phyloP scores from a whole-genome alignment of 2,113 vertebrate genomes.

The Columba janthina region DNA sequence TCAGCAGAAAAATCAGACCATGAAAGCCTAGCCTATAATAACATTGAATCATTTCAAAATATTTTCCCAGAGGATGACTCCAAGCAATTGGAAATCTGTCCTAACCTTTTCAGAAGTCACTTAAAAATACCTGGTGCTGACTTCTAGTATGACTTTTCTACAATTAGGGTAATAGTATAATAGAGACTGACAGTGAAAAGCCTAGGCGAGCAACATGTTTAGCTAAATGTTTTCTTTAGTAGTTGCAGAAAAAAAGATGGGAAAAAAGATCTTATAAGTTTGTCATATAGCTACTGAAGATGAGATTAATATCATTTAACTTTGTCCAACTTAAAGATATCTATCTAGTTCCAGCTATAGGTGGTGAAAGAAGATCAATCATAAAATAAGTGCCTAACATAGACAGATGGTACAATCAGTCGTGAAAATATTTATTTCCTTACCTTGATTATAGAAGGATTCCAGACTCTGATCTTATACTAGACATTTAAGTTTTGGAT shows the following conservation, averaged over 20 bases:
- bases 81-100: background rate
- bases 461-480: background rate
- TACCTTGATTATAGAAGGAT: background rate
- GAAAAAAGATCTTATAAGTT: background rate
- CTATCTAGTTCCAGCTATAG: background rate
- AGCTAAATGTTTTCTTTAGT: background rate
- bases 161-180: background rate
- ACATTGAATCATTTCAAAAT: background rate
- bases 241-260: background rate
- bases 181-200: background rate
- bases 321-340: background rate
- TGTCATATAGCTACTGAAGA: background rate
- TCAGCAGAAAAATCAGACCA: conserved; percentile 2
- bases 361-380: background rate
- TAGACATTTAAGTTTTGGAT: background rate
- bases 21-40: background rate
- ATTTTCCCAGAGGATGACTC: background rate
- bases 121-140: background rate
- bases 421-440: background rate
- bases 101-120: background rate
- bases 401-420: background rate
- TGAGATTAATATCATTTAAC: background rate
- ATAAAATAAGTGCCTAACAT: background rate
- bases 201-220: background rate
- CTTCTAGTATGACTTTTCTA: background rate